Evolutionary conservation across 2,888 invertebrate species (phyloP).

Genomic region (Synergus umbraculus): DNA sequence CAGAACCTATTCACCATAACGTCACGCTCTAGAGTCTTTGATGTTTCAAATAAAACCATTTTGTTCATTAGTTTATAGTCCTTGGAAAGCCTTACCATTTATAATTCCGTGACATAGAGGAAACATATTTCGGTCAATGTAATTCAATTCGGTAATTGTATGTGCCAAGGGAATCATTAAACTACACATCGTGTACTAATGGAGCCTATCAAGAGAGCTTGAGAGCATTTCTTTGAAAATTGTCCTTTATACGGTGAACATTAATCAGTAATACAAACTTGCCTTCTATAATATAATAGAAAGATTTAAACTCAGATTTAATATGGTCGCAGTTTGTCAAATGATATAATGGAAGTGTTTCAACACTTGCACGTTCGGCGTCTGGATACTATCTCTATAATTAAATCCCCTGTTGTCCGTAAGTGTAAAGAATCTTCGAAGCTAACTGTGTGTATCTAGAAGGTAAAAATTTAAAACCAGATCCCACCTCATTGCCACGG

Average conservation of each 20-base stretch:
- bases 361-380: not conserved
- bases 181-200: not conserved
- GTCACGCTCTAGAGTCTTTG: conserved; percentile 15
- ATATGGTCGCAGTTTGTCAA: not conserved
- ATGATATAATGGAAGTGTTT: conserved; percentile 6
- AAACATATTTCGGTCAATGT: conserved; percentile 11
- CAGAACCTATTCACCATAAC: conserved; percentile 3
- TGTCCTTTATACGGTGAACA: not conserved
- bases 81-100: conserved; percentile 23
- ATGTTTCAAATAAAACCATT: conserved; percentile 18
- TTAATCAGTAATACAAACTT: not conserved
- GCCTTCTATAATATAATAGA: not conserved
- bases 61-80: not conserved
- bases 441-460: conserved; percentile 63
- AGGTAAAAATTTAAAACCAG: conserved; percentile 71
- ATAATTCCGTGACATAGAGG: conserved; percentile 7
- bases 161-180: not conserved
- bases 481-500: conserved; percentile 56
- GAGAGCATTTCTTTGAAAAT: not conserved
- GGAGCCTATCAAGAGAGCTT: not conserved
- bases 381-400: conserved; percentile 1
- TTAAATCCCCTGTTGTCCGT: conserved; percentile 24
- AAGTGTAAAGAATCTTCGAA: conserved; percentile 20
- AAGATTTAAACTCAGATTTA: not conserved
- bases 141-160: not conserved